These are phyloP conservation scores for Bombus sylvicola DNA, from an alignment of 1,140 invertebrate genomes.

Conservation along the genomic window DNA sequence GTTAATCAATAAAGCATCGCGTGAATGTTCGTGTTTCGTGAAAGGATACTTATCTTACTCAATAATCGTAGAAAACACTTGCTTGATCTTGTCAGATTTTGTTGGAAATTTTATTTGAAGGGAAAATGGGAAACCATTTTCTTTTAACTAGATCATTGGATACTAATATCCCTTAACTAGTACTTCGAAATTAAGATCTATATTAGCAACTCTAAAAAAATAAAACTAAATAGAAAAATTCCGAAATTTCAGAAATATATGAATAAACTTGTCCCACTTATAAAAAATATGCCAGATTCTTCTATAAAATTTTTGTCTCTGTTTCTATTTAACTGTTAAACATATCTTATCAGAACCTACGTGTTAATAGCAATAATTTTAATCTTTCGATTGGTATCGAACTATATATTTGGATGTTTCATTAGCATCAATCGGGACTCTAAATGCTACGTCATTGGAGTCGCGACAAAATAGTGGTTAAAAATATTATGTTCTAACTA, in stretches of 20 bases:
- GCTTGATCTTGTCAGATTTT: too few species aligned
- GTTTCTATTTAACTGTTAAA: not conserved
- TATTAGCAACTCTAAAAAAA: not conserved
- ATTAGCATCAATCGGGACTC: not conserved
- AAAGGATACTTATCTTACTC: slow-evolving; percentile 40
- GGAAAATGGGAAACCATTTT: not conserved
- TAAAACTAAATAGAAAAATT: not conserved
- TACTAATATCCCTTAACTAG: not conserved
- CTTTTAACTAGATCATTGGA: too few species aligned
- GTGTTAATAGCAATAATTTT: not conserved
- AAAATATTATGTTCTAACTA: not conserved
- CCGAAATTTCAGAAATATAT: too few species aligned
- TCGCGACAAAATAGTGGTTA: not conserved
- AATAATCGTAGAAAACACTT: slow-evolving; percentile 44
- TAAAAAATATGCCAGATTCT: not conserved
- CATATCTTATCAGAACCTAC: not conserved
- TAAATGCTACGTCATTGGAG: not conserved
- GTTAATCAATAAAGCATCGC: slow-evolving; percentile 60
- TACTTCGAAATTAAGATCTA: not conserved
- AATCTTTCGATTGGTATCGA: not conserved
- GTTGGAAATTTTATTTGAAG: not conserved
- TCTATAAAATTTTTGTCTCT: not conserved
- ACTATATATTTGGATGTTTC: not conserved
- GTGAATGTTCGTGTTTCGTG: slow-evolving; percentile 29
- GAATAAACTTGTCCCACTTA: too few species aligned